Conservation (phyloP, 2,113 vertebrate genomes). For the Gallinago jamesoni region DNA sequence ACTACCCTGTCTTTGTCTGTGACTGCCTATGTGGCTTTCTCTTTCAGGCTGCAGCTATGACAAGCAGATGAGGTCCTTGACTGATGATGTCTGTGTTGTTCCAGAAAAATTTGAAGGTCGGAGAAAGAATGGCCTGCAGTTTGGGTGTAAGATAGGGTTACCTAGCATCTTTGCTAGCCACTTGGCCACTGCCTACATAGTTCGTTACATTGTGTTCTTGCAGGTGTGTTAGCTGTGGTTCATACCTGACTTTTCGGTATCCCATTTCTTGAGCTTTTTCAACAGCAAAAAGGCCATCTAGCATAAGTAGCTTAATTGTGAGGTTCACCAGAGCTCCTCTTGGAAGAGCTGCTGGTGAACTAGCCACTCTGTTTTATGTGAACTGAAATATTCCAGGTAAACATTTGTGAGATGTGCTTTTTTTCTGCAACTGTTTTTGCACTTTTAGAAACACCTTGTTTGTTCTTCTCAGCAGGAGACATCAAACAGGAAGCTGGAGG, state of each 20-base stretch:
- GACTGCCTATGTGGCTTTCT: not conserved
- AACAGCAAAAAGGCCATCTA: not conserved
- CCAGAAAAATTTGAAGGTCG: conserved; percentile 96
- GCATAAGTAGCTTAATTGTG: not conserved
- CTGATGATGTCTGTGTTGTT: conserved; percentile 91
- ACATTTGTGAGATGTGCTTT: not conserved
- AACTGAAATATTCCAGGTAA: not conserved
- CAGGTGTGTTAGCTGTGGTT: not conserved
- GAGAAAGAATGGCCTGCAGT: not conserved
- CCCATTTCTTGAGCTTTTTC: not conserved
- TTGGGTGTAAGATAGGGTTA: not conserved
- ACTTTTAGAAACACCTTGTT: not conserved
- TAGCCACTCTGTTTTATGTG: not conserved
- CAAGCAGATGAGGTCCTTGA: conserved; percentile 73
- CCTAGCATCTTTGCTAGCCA: not conserved
- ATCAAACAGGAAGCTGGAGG: conserved; percentile 88
- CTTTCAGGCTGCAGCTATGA: conserved; percentile 88
- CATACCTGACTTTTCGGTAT: not conserved
- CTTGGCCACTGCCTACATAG: fast-evolving
- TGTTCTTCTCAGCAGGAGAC: conserved; percentile 76
- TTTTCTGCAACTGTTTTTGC: not conserved
- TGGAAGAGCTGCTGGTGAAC: not conserved
- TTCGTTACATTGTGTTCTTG: not conserved
- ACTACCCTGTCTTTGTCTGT: fast-evolving
- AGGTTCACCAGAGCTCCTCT: not conserved